phyloP scores from a whole-genome alignment of 2,113 vertebrate species.

The Tautogolabrus adspersus region DNA sequence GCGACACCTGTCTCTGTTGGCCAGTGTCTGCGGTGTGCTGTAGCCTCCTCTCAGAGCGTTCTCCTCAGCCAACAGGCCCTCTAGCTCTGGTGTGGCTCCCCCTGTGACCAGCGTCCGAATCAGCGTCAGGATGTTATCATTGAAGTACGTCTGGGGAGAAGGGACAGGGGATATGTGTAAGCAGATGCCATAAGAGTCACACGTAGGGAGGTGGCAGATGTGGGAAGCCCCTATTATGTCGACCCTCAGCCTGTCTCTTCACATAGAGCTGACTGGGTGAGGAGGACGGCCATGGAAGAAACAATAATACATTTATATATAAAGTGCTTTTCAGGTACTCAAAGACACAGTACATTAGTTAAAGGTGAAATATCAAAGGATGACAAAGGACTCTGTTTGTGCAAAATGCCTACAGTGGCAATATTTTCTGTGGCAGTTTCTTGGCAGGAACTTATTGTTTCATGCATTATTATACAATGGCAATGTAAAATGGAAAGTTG shows the following conservation, averaged over 20 bases:
- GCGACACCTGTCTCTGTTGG: constrained; percentile 98
- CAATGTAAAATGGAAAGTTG: no score
- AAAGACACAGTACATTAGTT: no score
- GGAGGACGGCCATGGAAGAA: constrained; percentile 70
- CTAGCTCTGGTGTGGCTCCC: constrained; percentile 97
- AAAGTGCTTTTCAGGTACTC: no score
- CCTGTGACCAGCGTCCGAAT: constrained; percentile 99
- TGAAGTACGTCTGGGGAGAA: constrained; percentile 97
- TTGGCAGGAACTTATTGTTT: no score
- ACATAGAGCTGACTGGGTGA: constrained; percentile 83
- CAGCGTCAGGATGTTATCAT: constrained; percentile 99
- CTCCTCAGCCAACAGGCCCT: constrained; percentile 95
- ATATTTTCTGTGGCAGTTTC: neutral
- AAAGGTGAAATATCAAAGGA: neutral
- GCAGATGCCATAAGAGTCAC: constrained; percentile 83
- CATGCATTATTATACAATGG: no score
- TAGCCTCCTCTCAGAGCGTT: constrained; percentile 96
- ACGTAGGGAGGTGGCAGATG: constrained; percentile 34
- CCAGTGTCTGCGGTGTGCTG: constrained; percentile 97
- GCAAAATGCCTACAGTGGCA: neutral
- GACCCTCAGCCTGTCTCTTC: constrained; percentile 86
- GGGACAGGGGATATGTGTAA: constrained; percentile 76
- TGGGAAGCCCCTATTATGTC: constrained; percentile 19
- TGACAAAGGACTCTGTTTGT: neutral
- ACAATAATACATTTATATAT: no score